Base-by-base conservation (phyloP, 2,797 vertebrate species). In the Danio tinwini region DNA sequence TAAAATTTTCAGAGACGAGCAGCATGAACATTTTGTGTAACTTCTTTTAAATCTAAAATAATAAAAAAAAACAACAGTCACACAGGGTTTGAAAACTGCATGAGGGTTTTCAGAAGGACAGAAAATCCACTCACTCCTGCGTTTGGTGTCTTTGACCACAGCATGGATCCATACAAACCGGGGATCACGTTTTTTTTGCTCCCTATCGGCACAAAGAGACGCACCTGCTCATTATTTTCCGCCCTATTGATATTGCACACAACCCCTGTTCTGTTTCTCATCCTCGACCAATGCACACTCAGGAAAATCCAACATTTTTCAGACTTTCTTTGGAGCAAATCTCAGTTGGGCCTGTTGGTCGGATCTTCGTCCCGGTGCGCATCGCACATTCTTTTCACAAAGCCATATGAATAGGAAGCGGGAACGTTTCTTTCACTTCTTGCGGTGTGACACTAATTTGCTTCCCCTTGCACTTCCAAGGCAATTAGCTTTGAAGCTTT, bases 401-500 rank as follows among this genome's bases (percentile, higher is more conserved):
- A 93, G 91, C 86, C 86, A 85, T 86, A 88, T 87, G 90, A 92
- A 91, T 90, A 85, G 69, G 58, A 88, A 92, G 91, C 88, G 88
- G 85, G 88, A 88, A 92, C 90, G 87, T 87, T 81, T 85, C 81
- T 74, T 76, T 71, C 76, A 87, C 91, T 87, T 90, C 90, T 88
- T 89, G 85, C 93, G 90, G 90, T 86, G 85, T 93, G 92, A 94
- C 91, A 93, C 90, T 94, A 93, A 94, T 93, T 94, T 93, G 89
- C 91, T 90, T 92, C 89, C 86, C 86, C 91, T 90, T 92, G 90
- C 91, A 93, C 90, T 93, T 93, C 92, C 91, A 93, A 94, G 89
- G 91, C 93, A 94, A 94, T 94, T 94, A 93, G 91, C 93, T 93
- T 93, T 94, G 93, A 94, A 94, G 91, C 91, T 91, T 91, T 91